Evolutionary conservation across 2,113 vertebrate species (phyloP).

Genomic region (Propithecus coquereli): DNA sequence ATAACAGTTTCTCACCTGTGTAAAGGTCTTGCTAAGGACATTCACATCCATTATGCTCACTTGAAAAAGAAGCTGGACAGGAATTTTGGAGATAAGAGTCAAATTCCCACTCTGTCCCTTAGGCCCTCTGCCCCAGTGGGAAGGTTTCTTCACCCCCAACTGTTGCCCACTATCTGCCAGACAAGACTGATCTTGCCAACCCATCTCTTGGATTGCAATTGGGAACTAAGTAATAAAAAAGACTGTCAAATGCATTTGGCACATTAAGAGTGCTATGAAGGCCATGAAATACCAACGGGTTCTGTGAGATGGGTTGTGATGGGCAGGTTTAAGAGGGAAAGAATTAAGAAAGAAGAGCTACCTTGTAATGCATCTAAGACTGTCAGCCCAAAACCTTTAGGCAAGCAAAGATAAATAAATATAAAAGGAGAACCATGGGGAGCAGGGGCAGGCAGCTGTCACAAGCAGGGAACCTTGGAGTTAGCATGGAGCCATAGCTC

Average conservation of each 20-base stretch:
- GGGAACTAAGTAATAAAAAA: conserved; percentile 17
- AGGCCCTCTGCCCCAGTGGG: neutral
- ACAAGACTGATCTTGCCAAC: neutral
- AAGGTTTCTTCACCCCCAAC: neutral
- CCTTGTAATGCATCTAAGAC: neutral
- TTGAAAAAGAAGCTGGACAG: neutral
- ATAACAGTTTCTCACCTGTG: neutral
- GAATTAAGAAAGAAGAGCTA: neutral
- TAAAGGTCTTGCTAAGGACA: neutral
- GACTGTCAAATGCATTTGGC: neutral
- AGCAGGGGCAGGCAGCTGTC: neutral
- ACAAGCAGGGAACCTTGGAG: neutral
- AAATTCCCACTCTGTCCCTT: neutral
- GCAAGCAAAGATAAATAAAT: neutral
- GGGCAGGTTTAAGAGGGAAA: neutral
- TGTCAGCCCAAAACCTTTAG: neutral
- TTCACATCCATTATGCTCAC: neutral
- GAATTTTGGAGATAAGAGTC: neutral
- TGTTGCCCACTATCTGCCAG: neutral
- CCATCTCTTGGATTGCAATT: neutral
- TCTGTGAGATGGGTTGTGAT: neutral
- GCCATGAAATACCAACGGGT: neutral
- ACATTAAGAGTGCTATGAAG: conserved; percentile 23
- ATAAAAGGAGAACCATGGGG: neutral
- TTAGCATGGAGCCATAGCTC: neutral